phyloP scores from a whole-genome alignment of 2,888 invertebrate genomes.

The Halictus quadricinctus region DNA sequence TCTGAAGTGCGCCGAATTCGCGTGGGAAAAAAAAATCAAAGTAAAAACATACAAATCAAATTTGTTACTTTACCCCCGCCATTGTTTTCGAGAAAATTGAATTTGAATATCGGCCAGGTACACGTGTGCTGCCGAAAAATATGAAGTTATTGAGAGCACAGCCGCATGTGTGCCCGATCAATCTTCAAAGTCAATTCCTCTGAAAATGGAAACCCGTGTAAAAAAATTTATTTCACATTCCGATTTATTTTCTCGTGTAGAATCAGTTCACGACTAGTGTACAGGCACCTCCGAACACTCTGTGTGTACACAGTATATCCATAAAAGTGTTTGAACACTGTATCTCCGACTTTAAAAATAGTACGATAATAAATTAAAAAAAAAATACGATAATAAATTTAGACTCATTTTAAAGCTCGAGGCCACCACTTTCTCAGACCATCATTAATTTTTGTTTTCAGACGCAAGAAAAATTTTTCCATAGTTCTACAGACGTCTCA shows the following conservation, averaged over 20 bases:
- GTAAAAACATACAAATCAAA: neutral
- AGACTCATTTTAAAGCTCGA: too few relatives aligned
- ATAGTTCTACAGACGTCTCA: too few relatives aligned
- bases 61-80: neutral
- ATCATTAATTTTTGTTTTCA: too few relatives aligned
- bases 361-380: too few relatives aligned
- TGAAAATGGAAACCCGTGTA: conserved; percentile 1
- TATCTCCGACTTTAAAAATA: too few relatives aligned
- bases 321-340: neutral
- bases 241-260: neutral
- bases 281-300: neutral
- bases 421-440: too few relatives aligned
- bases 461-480: too few relatives aligned
- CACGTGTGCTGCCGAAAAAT: conserved; percentile 7
- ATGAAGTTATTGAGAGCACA: neutral
- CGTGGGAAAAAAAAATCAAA: neutral
- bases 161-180: conserved; percentile 3
- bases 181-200: conserved; percentile 7
- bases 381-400: too few relatives aligned
- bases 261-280: neutral
- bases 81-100: neutral
- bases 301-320: neutral
- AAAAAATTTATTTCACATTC: neutral
- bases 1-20: neutral
- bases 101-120: neutral